A percentile compares a stretch with the other conserved stretches of the same genome.
Conservation (phyloP, 2,888 invertebrate species). For the Meiosimyza decipiens region DNA sequence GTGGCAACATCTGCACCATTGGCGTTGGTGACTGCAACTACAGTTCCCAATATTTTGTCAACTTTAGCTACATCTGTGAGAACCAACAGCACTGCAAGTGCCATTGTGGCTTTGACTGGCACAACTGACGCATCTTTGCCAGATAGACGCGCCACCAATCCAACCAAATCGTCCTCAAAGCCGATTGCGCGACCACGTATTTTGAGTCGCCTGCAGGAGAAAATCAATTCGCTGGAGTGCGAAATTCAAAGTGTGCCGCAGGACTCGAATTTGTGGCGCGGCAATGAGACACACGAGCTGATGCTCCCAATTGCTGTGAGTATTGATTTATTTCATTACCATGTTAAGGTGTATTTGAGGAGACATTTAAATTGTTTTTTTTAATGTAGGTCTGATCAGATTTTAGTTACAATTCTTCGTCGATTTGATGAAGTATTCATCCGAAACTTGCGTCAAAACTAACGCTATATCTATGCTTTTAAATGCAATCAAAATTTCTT, state of each 20-base stretch:
- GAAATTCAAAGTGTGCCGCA: constrained; percentile 74
- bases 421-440: no score
- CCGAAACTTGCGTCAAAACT: no score
- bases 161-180: constrained; percentile 55
- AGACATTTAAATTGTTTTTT: no score
- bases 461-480: no score
- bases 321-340: constrained; percentile 41
- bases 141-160: constrained; percentile 48
- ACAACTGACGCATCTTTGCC: no score
- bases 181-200: constrained; percentile 65
- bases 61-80: background rate
- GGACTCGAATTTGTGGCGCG: constrained; percentile 76
- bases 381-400: no score
- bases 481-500: no score
- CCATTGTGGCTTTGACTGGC: background rate
- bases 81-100: background rate
- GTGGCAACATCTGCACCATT: background rate
- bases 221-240: constrained; percentile 74
- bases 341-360: background rate
- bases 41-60: constrained; percentile 9
- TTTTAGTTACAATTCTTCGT: no score
- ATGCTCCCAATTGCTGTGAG: constrained; percentile 76
- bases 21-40: constrained; percentile 11
- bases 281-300: constrained; percentile 78
- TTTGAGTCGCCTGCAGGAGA: constrained; percentile 72